Base-by-base conservation (phyloP, 2,797 vertebrate species). In the Mallotus villosus region DNA sequence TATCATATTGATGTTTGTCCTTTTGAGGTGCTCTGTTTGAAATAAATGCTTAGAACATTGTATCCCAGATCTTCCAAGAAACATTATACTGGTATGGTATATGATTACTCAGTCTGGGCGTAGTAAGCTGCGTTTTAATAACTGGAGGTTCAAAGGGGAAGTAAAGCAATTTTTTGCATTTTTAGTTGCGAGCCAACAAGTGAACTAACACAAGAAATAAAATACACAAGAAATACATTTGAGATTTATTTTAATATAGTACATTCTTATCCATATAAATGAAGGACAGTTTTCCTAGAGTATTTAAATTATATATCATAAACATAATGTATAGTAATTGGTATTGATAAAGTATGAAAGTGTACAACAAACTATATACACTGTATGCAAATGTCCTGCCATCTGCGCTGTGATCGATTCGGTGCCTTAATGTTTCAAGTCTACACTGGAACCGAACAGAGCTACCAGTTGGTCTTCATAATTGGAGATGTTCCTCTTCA, bases 401-500 rank as follows among this genome's bases (percentile, higher is more conserved):
- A 37, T 11, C 27, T 62, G 27, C 32, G 8, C 29, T n/a, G 1
- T 29, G 27, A 29, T 4, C 3, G 4, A 37, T 14, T 46, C 14
- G 9, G 41, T 7, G 3, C 37, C 1, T 60, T 86, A 89, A 79
- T 95, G 91, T 74, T 89, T 85, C 80, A 96, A 86, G 91, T 97
- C 95, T 74, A 94, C 89, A 88, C 92, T 95, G 81, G 95, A 96
- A 82, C 96, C 96, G 82, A 98, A 97, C 88, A 98, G 87, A n/a
- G 94, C 94, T 90, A 95, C 94, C 87, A 95, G 93, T 74, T 99
- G 96, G 76, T 98, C 95, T 79, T 99, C 92, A 1, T 98, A 98
- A 86, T 96, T 94, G 5, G 94, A 92, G 88, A 97, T 97, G 90
- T 98, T 98, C 85, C 96, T 96, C 95, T 97, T 97, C 95, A 98